phyloP scores from a whole-genome alignment of 2,888 invertebrate species.

The Drosophila pegasa region DNA sequence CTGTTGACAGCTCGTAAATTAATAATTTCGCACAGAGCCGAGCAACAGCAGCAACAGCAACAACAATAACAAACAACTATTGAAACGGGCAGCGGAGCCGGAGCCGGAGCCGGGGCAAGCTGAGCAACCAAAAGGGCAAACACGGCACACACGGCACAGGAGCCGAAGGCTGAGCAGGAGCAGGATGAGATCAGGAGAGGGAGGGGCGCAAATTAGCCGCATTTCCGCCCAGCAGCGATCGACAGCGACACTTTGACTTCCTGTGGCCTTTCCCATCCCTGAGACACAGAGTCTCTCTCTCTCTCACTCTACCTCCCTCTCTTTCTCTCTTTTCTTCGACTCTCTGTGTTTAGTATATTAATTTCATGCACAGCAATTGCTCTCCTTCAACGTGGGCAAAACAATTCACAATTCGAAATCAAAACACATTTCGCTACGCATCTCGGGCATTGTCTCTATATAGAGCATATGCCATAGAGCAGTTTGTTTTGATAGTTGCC shows the following conservation, averaged over 20 bases:
- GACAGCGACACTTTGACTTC: constrained; percentile 72
- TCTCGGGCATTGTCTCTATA: constrained; percentile 41
- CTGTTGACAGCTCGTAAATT: constrained; percentile 81
- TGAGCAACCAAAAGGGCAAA: constrained; percentile 36
- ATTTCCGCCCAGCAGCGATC: constrained; percentile 69
- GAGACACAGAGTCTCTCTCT: not conserved
- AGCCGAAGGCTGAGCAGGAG: not conserved
- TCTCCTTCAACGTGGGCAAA: constrained; percentile 42
- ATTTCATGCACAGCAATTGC: constrained; percentile 61
- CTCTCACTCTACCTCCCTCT: not conserved
- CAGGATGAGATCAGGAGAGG: not conserved
- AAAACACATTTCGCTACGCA: constrained; percentile 72
- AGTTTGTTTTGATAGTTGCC: constrained; percentile 65
- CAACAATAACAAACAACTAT: constrained; percentile 20
- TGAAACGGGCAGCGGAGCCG: constrained; percentile 20
- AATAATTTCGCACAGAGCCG: constrained; percentile 71
- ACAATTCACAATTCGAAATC: constrained; percentile 68
- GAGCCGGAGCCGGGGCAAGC: too few relatives aligned
- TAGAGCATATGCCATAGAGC: constrained; percentile 30
- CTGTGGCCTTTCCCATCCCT: constrained; percentile 67
- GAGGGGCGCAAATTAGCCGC: constrained; percentile 70
- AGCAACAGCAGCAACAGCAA: constrained; percentile 5
- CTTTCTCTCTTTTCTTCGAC: not conserved
- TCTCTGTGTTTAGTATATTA: constrained; percentile 39
- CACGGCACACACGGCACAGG: constrained; percentile 23